These are phyloP conservation scores for Epinotia bilunana DNA, from an alignment of 2,888 invertebrate genomes.

Conservation along the genomic window DNA sequence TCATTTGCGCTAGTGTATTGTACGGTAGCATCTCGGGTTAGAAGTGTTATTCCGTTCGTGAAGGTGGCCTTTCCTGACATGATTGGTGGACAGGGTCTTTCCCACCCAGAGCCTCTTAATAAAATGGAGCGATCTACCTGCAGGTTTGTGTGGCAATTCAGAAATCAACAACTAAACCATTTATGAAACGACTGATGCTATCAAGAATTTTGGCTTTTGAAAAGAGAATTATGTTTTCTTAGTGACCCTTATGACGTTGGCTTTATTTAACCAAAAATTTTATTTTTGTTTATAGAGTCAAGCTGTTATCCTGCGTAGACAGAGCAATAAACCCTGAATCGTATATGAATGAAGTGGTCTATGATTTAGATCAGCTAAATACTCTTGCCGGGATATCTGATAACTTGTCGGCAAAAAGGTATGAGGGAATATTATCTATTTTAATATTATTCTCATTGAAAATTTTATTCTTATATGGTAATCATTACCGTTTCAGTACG, in stretches of 20 bases:
- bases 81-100: slow-evolving; percentile 83
- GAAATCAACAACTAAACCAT: neutral
- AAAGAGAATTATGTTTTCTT: neutral
- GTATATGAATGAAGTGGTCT: slow-evolving; percentile 87
- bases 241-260: neutral
- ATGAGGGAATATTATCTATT: neutral
- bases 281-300: slow-evolving; percentile 70
- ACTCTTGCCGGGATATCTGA: slow-evolving; percentile 54
- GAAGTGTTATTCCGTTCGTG: slow-evolving; percentile 87
- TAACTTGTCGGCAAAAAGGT: slow-evolving; percentile 64
- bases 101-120: slow-evolving; percentile 86
- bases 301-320: slow-evolving; percentile 87
- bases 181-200: no score
- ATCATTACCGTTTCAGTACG: slow-evolving; percentile 59
- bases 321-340: slow-evolving; percentile 86
- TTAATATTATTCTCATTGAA: neutral
- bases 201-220: no score
- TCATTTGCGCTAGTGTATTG: slow-evolving; percentile 78
- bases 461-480: neutral
- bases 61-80: slow-evolving; percentile 91
- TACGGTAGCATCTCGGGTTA: slow-evolving; percentile 83
- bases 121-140: slow-evolving; percentile 78
- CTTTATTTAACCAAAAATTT: neutral
- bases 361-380: slow-evolving; percentile 86
- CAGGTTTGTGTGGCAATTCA: slow-evolving; percentile 60